Conservation (phyloP, 2,113 vertebrate genomes). For the Pithys albifrons region DNA sequence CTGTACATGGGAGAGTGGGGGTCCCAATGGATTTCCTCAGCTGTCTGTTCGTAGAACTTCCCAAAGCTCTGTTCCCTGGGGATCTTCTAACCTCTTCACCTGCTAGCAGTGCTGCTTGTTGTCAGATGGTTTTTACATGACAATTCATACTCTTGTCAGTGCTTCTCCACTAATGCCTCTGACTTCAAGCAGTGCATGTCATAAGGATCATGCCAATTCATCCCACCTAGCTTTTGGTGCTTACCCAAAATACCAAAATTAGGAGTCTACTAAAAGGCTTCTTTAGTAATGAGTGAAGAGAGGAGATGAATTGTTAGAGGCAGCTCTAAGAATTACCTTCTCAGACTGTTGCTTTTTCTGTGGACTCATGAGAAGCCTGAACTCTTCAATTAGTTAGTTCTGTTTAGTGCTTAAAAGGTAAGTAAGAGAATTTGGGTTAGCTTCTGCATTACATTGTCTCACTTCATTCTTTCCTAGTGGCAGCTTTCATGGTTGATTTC, state of each 20-base stretch:
- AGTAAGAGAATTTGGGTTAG: not conserved
- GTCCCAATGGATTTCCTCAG: not conserved
- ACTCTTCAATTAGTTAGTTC: conserved; percentile 6
- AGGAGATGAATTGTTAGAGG: not conserved
- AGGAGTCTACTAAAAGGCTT: not conserved
- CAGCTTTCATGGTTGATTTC: not conserved
- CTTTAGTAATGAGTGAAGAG: not conserved
- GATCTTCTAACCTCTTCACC: not conserved
- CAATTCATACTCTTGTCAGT: not conserved
- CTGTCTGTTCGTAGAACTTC: not conserved
- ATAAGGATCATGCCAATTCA: not conserved
- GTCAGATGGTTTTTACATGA: not conserved
- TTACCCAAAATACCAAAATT: not conserved
- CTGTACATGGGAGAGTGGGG: not conserved
- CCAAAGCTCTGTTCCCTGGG: not conserved
- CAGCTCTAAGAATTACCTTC: not conserved
- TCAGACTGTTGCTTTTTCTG: not conserved
- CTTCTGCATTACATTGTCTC: not conserved
- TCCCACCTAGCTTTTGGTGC: not conserved
- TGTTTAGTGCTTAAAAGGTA: conserved; percentile 17
- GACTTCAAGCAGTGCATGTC: not conserved
- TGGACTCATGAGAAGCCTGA: not conserved
- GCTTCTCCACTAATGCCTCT: not conserved
- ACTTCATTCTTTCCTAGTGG: not conserved
- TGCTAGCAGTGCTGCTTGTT: not conserved